phyloP scores from a whole-genome alignment of 2,888 invertebrate genomes.

The Ormyrus labotus region DNA sequence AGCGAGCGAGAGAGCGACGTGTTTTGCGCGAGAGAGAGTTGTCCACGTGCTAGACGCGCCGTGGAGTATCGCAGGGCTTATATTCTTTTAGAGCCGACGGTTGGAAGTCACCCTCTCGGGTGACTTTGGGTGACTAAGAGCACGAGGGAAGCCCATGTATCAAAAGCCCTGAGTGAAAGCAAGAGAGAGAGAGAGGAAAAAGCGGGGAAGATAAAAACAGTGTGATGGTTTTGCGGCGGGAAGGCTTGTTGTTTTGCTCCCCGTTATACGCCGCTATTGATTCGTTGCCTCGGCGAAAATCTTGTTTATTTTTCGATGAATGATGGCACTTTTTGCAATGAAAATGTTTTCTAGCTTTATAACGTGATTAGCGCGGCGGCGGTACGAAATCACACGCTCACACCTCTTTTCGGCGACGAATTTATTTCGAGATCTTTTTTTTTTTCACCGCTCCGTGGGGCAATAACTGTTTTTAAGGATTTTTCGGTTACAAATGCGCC shows the following conservation, averaged over 20 bases:
- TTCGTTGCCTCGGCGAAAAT: no score
- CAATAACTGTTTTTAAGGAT: no score
- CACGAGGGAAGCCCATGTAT: constrained; percentile 41
- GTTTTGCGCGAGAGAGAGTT: not conserved
- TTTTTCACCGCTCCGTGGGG: no score
- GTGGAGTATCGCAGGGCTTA: not conserved
- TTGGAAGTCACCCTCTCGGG: constrained; percentile 44
- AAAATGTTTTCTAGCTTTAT: no score
- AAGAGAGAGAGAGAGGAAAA: constrained; percentile 1
- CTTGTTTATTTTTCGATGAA: no score
- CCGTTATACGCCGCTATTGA: no score
- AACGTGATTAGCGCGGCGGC: no score
- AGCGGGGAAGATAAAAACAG: constrained; percentile 29
- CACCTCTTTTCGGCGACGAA: no score
- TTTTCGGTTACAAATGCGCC: constrained; percentile 10
- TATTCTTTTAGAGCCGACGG: constrained; percentile 23
- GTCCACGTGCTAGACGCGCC: not conserved
- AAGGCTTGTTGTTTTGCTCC: not conserved
- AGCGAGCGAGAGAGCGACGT: not conserved
- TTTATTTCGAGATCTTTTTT: no score
- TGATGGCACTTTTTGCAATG: no score
- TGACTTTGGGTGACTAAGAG: constrained; percentile 44
- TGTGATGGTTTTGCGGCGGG: constrained; percentile 35
- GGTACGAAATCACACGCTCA: no score
- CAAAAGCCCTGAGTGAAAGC: constrained; percentile 24